Conservation (phyloP, 2,888 invertebrate genomes). For the Colostygia pectinataria region DNA sequence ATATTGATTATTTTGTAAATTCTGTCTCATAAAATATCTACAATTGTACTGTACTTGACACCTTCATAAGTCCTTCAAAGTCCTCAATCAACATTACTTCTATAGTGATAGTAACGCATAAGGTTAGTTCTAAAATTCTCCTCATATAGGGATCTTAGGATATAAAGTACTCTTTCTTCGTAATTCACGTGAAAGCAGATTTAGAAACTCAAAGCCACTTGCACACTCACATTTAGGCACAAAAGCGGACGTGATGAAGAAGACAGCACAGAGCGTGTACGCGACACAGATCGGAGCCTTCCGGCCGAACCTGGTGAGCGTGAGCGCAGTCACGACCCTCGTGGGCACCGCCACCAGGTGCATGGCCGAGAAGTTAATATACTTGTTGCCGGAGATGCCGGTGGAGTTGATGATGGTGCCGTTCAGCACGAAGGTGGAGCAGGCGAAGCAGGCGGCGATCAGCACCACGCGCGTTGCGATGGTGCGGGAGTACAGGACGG, state of each 20-base stretch:
- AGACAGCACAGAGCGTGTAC: slow-evolving; percentile 71
- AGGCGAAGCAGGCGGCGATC: slow-evolving; percentile 85
- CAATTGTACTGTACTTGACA: no score
- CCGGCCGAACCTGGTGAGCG: slow-evolving; percentile 85
- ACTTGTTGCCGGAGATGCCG: slow-evolving; percentile 88
- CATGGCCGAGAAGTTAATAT: slow-evolving; percentile 88
- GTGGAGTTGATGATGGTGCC: slow-evolving; percentile 90
- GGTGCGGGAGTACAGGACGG: slow-evolving; percentile 60
- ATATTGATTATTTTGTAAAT: no score
- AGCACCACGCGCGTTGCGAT: slow-evolving; percentile 61
- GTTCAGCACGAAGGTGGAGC: slow-evolving; percentile 89
- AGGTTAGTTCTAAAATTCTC: no score
- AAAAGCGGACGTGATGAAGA: slow-evolving; percentile 81
- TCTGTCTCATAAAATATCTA: no score
- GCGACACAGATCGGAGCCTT: slow-evolving; percentile 69
- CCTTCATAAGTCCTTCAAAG: no score
- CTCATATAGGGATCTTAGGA: no score
- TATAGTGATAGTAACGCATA: no score
- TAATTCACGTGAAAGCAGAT: no score
- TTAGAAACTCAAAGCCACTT: no score
- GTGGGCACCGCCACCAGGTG: slow-evolving; percentile 86
- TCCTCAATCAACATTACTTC: no score
- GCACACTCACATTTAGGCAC: slow-evolving; percentile 73
- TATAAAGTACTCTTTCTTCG: no score
- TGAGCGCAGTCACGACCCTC: slow-evolving; percentile 68